These are phyloP conservation scores for Papilio demoleus DNA, from an alignment of 2,888 invertebrate species.

Conservation along the genomic window DNA sequence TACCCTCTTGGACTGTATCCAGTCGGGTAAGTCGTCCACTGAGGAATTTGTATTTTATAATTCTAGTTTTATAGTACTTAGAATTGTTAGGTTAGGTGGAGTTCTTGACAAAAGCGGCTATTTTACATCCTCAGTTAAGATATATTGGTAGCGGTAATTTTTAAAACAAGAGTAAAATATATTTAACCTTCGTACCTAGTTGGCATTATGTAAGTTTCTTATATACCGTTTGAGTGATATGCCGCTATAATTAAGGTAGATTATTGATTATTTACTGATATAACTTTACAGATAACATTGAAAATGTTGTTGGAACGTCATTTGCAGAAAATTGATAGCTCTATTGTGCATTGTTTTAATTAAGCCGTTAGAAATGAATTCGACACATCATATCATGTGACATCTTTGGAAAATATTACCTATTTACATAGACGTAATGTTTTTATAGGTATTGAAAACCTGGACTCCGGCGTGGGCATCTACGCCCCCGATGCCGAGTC, in stretches of 20 bases:
- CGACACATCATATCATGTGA: constrained; percentile 20
- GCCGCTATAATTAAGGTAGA: constrained; percentile 23
- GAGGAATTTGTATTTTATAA: background rate
- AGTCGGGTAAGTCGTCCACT: constrained; percentile 88
- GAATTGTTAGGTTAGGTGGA: background rate
- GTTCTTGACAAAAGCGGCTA: too few relatives aligned
- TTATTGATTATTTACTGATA: constrained; percentile 37
- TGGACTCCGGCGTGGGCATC: constrained; percentile 98
- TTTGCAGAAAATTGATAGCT: constrained; percentile 37
- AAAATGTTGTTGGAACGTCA: constrained; percentile 24
- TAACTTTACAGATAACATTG: constrained; percentile 37
- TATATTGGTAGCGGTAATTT: too few relatives aligned
- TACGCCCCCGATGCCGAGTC: constrained; percentile 99
- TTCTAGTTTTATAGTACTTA: background rate
- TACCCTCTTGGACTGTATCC: constrained; percentile 96
- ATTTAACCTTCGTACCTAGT: background rate
- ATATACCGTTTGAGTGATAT: constrained; percentile 10
- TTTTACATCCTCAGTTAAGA: too few relatives aligned
- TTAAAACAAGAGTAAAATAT: background rate
- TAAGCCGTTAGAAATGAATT: constrained; percentile 27
- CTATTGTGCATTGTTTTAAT: constrained; percentile 38
- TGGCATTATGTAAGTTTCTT: constrained; percentile 30
- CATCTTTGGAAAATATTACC: constrained; percentile 6
- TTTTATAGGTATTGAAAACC: constrained; percentile 93
- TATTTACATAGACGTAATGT: constrained; percentile 14